Conservation (phyloP, 2,888 invertebrate species). For the Ephialtes manifestator region DNA sequence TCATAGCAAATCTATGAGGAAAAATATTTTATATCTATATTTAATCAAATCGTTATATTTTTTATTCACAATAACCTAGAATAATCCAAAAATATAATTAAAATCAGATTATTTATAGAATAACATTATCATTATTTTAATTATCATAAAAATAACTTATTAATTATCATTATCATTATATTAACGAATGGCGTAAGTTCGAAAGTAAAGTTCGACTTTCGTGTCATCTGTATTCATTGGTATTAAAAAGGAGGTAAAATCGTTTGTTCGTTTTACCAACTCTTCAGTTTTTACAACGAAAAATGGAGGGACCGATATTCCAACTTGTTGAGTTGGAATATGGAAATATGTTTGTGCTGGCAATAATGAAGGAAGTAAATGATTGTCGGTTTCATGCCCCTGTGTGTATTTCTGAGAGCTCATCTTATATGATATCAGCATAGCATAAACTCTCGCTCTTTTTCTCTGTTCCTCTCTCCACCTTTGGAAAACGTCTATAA, state of each 20-base stretch:
- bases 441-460: conserved; percentile 1
- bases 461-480: conserved; percentile 17
- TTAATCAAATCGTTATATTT: too few species aligned
- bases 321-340: neutral
- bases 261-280: neutral
- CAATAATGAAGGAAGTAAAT: conserved; percentile 53
- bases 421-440: conserved; percentile 18
- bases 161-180: too few species aligned
- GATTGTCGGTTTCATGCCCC: conserved; percentile 51
- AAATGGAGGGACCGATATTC: neutral
- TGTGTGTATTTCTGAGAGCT: neutral
- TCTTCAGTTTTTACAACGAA: neutral
- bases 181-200: too few species aligned
- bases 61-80: too few species aligned
- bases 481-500: conserved; percentile 52
- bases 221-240: too few species aligned
- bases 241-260: neutral
- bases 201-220: too few species aligned
- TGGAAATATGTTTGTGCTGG: conserved; percentile 34
- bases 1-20: too few species aligned
- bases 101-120: too few species aligned
- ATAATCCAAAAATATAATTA: too few species aligned
- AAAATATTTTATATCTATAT: too few species aligned
- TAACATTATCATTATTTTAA: too few species aligned
- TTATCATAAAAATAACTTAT: too few species aligned